Conservation (phyloP, 2,888 invertebrate species). For the Disparrhopalites patrizii region DNA sequence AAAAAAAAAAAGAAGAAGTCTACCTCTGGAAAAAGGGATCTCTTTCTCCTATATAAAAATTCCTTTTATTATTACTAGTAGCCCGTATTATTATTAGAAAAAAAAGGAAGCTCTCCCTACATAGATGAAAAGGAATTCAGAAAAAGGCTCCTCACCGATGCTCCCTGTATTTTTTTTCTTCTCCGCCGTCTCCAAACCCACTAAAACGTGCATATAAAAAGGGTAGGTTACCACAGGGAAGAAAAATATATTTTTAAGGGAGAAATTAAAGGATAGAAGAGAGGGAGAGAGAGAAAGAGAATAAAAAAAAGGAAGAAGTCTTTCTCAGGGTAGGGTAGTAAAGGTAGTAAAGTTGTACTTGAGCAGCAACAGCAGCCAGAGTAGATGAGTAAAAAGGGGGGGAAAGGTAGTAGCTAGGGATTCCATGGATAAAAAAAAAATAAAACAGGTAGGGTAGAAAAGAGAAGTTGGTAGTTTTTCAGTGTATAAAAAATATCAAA, state of each 20-base stretch:
- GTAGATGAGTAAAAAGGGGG: too few species aligned
- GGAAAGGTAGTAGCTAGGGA: constrained; percentile 12
- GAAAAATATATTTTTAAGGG: neutral
- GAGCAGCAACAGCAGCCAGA: too few species aligned
- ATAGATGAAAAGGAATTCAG: constrained; percentile 12
- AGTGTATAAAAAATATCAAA: constrained; percentile 24
- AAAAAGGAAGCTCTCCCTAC: neutral
- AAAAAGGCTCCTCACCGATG: constrained; percentile 21
- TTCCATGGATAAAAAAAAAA: constrained; percentile 18
- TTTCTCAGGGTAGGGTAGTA: constrained; percentile 14
- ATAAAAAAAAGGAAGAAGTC: constrained; percentile 6
- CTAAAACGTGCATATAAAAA: constrained; percentile 26
- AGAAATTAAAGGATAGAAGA: neutral
- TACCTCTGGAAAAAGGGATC: too few species aligned
- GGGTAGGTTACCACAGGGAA: constrained; percentile 3
- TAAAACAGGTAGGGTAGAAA: constrained; percentile 18
- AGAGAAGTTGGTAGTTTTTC: constrained; percentile 14
- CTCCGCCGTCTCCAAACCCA: too few species aligned
- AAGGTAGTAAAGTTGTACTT: constrained; percentile 7
- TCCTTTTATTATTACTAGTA: too few species aligned
- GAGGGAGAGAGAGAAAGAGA: neutral
- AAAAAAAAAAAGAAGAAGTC: too few species aligned
- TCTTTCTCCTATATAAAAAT: too few species aligned
- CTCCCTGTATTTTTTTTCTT: constrained; percentile 23
- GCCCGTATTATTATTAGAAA: too few species aligned